Base-by-base conservation (phyloP, 2,113 vertebrate species). In the human region DNA sequence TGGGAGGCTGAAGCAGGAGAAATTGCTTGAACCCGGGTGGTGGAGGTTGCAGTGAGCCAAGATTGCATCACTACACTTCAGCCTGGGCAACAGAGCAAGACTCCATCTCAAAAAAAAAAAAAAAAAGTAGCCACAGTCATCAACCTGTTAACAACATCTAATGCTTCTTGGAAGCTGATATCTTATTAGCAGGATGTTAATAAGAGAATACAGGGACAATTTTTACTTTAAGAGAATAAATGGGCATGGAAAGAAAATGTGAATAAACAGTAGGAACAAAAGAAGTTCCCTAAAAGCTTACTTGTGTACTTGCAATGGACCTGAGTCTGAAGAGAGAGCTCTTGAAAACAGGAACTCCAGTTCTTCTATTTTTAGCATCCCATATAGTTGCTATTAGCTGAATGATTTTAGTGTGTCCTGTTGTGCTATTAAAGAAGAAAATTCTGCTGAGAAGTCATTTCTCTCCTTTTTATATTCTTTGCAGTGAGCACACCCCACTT, bases 291-390 rank as follows among this genome's bases (percentile, higher is more conserved):
- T 90, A 59, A 81, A 95, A 88, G 45, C 18, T 75, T 48, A 80
- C 84, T 96, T 97, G 59, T 90, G 30, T 89, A 18, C 91, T 96
- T 95, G 75, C 90, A 95, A 0, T 27, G 43, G 52, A 59, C 12
- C 55, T 64, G 40, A 92, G 45, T 85, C 20, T 81, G 20, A 88
- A 94, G 27, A 55, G 80, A 96, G 38, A 88, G n/a, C 90, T 59
- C 81, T 93, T 87, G 2, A 95, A 96, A 97, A 94, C 84, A 96
- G 94, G 90, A 96, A 90, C 84, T 94, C 45, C 0, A 66, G 86
- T 73, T 85, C 93, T 55, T 83, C 95, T 96, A 92, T 97, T 92
- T 97, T 96, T 96, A 94, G 43, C 57, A 84, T 23, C 8, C 43
- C 50, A 30, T 80, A 70, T 45, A 84, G n/a, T 96, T 76, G 20